Conservation (phyloP, 2,888 invertebrate genomes). For the Charanyca ferruginea region DNA sequence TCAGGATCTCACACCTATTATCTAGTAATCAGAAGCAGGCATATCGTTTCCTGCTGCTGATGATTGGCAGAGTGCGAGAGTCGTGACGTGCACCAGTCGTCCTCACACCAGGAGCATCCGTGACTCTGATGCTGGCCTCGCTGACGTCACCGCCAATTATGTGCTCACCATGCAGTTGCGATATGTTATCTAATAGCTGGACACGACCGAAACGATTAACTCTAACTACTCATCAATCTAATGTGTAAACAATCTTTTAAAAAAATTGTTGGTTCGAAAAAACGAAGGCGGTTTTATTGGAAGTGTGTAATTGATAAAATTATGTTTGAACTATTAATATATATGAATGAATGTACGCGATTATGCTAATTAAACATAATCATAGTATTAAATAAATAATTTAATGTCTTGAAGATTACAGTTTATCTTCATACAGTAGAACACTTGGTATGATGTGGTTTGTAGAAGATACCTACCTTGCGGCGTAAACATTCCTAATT, state of each 20-base stretch:
- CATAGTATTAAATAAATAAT: neutral
- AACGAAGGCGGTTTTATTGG: slow-evolving; percentile 13
- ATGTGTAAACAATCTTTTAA: slow-evolving; percentile 33
- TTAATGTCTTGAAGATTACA: neutral
- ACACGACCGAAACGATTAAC: slow-evolving; percentile 72
- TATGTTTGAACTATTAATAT: neutral
- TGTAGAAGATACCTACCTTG: no score
- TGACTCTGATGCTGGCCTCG: slow-evolving; percentile 78
- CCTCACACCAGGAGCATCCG: slow-evolving; percentile 76
- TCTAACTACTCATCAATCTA: slow-evolving; percentile 52
- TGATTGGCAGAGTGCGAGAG: slow-evolving; percentile 73
- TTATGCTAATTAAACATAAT: neutral
- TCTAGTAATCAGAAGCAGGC: slow-evolving; percentile 51
- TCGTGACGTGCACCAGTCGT: slow-evolving; percentile 81
- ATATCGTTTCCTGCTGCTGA: slow-evolving; percentile 79
- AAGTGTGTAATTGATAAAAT: slow-evolving; percentile 14
- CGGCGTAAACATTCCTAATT: no score
- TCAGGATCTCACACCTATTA: slow-evolving; percentile 47
- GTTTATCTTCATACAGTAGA: neutral
- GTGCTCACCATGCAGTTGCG: slow-evolving; percentile 64
- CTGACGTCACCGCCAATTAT: slow-evolving; percentile 81
- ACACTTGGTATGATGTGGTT: neutral
- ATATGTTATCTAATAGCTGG: slow-evolving; percentile 75
- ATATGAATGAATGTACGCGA: slow-evolving; percentile 5
- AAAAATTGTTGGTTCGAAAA: slow-evolving; percentile 25